Evolutionary conservation across 2,797 vertebrate genomes (phyloP).

Genomic region (Hippoglossus hippoglossus): DNA sequence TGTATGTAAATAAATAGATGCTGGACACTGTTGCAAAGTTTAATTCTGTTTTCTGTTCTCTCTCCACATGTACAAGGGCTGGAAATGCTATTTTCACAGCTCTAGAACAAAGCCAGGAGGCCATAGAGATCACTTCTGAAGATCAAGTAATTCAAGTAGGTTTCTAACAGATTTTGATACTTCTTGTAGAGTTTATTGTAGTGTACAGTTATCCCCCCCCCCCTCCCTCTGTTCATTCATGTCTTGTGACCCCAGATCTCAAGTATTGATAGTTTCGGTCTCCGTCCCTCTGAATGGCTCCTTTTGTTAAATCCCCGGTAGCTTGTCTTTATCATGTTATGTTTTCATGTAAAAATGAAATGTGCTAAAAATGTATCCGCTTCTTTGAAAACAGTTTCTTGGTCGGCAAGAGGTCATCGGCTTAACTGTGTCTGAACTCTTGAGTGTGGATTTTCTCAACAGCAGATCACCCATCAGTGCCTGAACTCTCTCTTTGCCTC

Average conservation of each 20-base stretch:
- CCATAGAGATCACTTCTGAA: conserved; percentile 97
- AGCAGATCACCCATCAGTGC: too few relatives aligned
- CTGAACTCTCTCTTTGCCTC: conserved; percentile 16
- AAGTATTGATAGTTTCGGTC: conserved; percentile 35
- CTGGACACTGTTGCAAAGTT: conserved; percentile 6
- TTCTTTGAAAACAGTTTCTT: conserved; percentile 17
- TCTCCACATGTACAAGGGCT: conserved; percentile 83
- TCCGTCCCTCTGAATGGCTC: conserved; percentile 48
- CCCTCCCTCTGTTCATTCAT: conserved; percentile 17
- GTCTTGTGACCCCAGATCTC: conserved; percentile 65
- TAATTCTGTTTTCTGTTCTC: conserved; percentile 37
- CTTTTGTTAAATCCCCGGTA: conserved; percentile 48
- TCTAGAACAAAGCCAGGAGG: conserved; percentile 98
- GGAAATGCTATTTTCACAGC: conserved; percentile 96
- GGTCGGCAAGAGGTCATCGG: background rate
- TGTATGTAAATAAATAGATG: background rate
- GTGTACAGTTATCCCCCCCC: background rate
- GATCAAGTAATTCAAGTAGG: conserved; percentile 96
- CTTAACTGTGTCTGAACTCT: conserved; percentile 20
- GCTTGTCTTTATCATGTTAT: conserved; percentile 1
- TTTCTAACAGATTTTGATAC: conserved; percentile 3
- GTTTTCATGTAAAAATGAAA: conserved; percentile 35
- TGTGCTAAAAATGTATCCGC: conserved; percentile 6
- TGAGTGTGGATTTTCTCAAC: background rate
- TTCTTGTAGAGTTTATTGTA: conserved; percentile 7